Base-by-base conservation (phyloP, 2,797 vertebrate genomes). In the Micropoecilia bifurca region DNA sequence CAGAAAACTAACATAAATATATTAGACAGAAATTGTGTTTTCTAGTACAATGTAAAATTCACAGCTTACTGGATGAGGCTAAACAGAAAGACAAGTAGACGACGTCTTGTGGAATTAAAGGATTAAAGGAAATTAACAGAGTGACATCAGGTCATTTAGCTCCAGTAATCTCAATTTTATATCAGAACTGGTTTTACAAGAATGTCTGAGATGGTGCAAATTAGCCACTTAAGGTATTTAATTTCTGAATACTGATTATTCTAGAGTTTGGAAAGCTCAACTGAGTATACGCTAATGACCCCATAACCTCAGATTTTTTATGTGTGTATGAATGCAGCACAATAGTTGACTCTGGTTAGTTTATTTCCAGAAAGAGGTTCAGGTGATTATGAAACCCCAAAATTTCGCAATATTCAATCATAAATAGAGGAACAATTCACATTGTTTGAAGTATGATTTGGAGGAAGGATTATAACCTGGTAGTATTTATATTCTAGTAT, bases 81-180 rank as follows among this genome's bases (percentile, higher is more conserved):
- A 45, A 71, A 71, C 25, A 71, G 68, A 28, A 46, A 46, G 3
- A 46, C 25, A 71, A 71, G 41, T 28, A 3, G 41, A 6, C 43
- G 46, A 25, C 46, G 68, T 71, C 41, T 71, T 28, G 25, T 45
- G 68, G 68, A 71, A 71, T 71, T 46, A 45, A 71, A 50, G 79
- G 48, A 74, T 76, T 61, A 50, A 25, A 18, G 66, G 36, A 72
- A 78, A 45, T 73, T 68, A 57, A 76, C 30, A 48, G 53, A 73
- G 10, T 18, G 33, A 45, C 76, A 59, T 80, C 36, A 48, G 68
- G 66, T 61, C 74, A n/a, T 71, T n/a, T 16, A 43, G 68, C 68
- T 45, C 16, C n/a, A 18, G 13, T 28, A 45, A 71, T 71, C 41
- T 45, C 25, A 71, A 45, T 71, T 45, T 28, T 14, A 36, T 39